phyloP scores from a whole-genome alignment of 2,113 vertebrate species.

The Anoplopoma fimbria region DNA sequence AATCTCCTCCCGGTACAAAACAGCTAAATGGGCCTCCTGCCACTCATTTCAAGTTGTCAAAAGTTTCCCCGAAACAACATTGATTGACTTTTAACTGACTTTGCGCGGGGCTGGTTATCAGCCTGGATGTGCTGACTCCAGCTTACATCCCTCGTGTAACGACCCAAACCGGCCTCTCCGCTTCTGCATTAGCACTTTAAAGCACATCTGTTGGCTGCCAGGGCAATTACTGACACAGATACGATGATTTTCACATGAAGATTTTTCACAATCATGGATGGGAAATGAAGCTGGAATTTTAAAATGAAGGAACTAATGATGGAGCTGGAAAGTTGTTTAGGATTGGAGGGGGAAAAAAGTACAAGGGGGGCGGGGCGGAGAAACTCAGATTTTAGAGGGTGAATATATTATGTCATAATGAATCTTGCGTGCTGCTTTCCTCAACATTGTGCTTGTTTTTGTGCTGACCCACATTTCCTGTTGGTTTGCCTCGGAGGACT shows the following conservation, averaged over 20 bases:
- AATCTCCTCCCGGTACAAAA: background rate
- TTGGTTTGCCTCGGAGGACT: slow-evolving; percentile 68
- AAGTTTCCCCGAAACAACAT: slow-evolving; percentile 63
- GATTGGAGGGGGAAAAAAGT: background rate
- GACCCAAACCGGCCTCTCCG: slow-evolving; percentile 26
- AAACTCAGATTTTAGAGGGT: background rate
- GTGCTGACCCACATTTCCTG: slow-evolving; percentile 68
- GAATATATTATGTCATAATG: slow-evolving; percentile 2
- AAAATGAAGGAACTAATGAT: slow-evolving; percentile 53
- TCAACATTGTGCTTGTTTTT: slow-evolving; percentile 20
- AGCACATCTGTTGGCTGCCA: slow-evolving; percentile 71
- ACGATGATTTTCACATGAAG: slow-evolving; percentile 45
- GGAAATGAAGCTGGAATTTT: slow-evolving; percentile 55
- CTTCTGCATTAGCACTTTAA: slow-evolving; percentile 75
- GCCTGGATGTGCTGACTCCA: slow-evolving; percentile 69
- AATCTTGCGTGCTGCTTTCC: background rate
- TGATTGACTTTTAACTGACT: slow-evolving; percentile 78
- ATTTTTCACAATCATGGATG: slow-evolving; percentile 45
- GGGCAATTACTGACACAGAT: slow-evolving; percentile 68
- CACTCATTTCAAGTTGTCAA: slow-evolving; percentile 55
- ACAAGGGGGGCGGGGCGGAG: background rate
- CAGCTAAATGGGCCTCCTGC: slow-evolving; percentile 6
- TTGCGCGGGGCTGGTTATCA: slow-evolving; percentile 65
- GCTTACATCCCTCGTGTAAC: slow-evolving; percentile 48
- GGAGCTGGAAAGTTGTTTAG: slow-evolving; percentile 10